Base-by-base conservation (phyloP, 1,140 invertebrate species). In the Macrostomum lignano region DNA sequence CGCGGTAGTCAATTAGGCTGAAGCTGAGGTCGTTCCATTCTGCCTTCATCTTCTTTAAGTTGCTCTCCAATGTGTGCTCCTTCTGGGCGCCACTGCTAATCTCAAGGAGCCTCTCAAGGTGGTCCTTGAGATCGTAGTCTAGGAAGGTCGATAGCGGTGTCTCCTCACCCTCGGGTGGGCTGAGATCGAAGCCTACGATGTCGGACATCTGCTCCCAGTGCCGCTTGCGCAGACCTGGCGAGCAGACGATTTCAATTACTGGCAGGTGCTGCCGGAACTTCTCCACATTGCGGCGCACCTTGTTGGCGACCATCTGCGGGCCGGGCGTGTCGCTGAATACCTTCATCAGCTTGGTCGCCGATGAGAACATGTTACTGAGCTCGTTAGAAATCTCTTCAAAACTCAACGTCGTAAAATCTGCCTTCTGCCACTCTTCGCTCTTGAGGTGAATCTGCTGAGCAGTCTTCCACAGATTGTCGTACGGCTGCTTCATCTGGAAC, bases 391-490 rank as follows among this genome's bases (percentile, higher is more conserved):
- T 72, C 40, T 66, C 64, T 35, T 79, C 72, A 1, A 77, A 72
- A 53, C 86, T 70, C 31, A 91, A 54, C 7, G 65, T 67, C 28
- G 57, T 46, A 51, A 88, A 82, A 3, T 76, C 67, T 14, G 77
- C 77, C 62, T 63, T 58, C 29, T 55, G 52, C 64, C 64, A 66
- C 21, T 38, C 34, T 33, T 65, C 60, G 48, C 82, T 73, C 44
- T 75, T 72, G 34, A 67, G 63, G 43, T 81, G 70, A 55, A 88
- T 91, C 41, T 70, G 67, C 36, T 69, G 65, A 1, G 75, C 71
- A 0, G 74, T 82, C 42, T 74, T 73, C 84, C 84, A 93, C 7
- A 93, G 61, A 45, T 70, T 74, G 44, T 81, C 70, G 52, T 78
- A 81, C 3, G 75, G 77, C 28, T 86, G 77, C 28, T 84, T 69